These are phyloP conservation scores for Apodemia mormo DNA, from an alignment of 2,888 invertebrate genomes.

Conservation along the genomic window DNA sequence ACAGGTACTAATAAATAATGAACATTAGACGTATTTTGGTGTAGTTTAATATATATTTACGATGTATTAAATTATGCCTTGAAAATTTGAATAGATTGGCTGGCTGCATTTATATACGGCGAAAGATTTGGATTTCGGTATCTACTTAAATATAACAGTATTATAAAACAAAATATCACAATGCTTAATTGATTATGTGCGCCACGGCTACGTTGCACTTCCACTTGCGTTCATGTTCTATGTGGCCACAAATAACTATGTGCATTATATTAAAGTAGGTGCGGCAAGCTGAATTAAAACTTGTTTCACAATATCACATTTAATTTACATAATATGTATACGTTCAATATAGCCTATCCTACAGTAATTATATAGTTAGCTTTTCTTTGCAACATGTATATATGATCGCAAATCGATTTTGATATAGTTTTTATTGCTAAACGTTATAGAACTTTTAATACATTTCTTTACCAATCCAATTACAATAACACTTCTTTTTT, in stretches of 20 bases:
- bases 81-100: no score
- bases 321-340: constrained; percentile 20
- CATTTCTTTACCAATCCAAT: neutral
- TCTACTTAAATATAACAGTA: no score
- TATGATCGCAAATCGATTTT: neutral
- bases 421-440: neutral
- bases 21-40: no score
- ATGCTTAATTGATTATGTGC: no score
- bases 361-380: constrained; percentile 5
- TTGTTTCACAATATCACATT: constrained; percentile 24
- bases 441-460: neutral
- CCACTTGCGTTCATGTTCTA: neutral
- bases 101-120: neutral
- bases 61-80: no score
- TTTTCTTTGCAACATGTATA: neutral
- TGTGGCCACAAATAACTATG: neutral
- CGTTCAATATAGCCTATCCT: constrained; percentile 7
- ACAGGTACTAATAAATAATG: no score
- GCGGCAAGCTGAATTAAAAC: constrained; percentile 27
- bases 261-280: constrained; percentile 24
- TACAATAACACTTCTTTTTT: neutral
- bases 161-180: no score
- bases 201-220: neutral
- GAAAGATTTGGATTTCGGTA: neutral
- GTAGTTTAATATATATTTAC: no score